A percentile compares a stretch with the other conserved stretches of the same genome.
Conservation (phyloP, 2,113 vertebrate species). For the Rhea pennata region DNA sequence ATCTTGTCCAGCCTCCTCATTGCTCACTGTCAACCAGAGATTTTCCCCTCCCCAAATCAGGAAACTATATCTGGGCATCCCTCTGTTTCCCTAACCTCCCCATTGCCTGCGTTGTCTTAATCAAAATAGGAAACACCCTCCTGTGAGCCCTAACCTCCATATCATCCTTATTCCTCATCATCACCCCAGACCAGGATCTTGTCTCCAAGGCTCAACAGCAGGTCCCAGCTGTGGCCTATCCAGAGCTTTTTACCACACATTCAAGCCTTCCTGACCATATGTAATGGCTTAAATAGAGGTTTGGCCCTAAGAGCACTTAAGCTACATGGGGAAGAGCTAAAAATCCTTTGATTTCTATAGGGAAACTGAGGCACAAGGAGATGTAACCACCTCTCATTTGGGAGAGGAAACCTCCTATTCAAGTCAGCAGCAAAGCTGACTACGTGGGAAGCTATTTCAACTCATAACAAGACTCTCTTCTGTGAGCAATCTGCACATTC, state of each 20-base stretch:
- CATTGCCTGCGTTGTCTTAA: neutral
- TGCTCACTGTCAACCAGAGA: neutral
- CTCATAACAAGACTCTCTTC: neutral
- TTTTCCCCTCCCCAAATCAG: neutral
- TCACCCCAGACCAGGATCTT: neutral
- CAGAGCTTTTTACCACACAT: neutral
- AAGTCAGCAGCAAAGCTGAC: rapidly evolving
- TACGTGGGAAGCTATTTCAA: neutral
- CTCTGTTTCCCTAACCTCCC: neutral
- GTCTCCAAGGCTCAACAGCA: neutral
- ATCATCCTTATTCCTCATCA: neutral
- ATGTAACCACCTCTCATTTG: neutral
- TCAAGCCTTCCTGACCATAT: neutral
- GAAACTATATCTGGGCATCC: neutral
- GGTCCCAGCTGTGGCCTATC: neutral
- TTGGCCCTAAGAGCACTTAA: neutral
- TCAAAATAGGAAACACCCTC: neutral
- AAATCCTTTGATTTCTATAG: neutral
- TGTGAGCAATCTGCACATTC: neutral
- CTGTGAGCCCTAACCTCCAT: neutral
- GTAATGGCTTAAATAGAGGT: neutral
- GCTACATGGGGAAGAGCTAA: neutral
- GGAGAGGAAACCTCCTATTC: neutral
- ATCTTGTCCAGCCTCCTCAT: neutral
- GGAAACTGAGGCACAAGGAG: constrained; percentile 14